Evolutionary conservation across 1,140 invertebrate genomes (phyloP), one percentile per base, ranked within the genome.

Genomic region (Brachionus plicatilis): DNA sequence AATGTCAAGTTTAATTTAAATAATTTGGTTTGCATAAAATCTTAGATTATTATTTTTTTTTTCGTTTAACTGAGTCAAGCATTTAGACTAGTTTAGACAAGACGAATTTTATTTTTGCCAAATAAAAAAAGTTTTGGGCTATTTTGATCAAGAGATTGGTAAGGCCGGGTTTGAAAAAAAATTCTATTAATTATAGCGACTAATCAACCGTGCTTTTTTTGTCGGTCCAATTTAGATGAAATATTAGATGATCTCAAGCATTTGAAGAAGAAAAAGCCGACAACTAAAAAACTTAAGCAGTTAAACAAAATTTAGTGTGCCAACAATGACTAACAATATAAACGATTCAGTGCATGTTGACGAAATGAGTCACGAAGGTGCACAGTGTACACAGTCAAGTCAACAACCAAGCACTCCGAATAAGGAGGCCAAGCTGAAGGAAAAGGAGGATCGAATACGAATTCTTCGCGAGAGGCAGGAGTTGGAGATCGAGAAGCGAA

Each of bases 361-460:
- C 17, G 53, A 60, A 60, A 60, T 60, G 17, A 60, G 53, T 27
- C 53, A 60, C 2, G 53, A 60, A 6, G 17, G 33, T 6, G 33
- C 17, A 24, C 53, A 60, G 9, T 60, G 53, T 11, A 20, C 9
- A 20, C 53, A 60, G 17, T 20, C 17, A 60, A 60, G 20, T 37
- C 66, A 70, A 11, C 66, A 33, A 6, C 29, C 14, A 20, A 47
- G 27, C 17, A 76, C 41, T 76, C 72, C 41, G 45, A 76, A 76
- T 76, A 76, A 76, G 41, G 43, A 50, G 45, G 20, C 24, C 7
- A 76, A 76, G 20, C 43, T 27, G 29, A 76, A 76, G 24, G 72
- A 82, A 24, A 60, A 68, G 43, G 79, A 82, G 27, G 79, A 82
- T 1, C 50, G 79, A 41, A 65, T 82, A 20, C 33, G 79, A 8